Evolutionary conservation across 2,888 invertebrate genomes (phyloP).

Genomic region (Mycalesis mineus): DNA sequence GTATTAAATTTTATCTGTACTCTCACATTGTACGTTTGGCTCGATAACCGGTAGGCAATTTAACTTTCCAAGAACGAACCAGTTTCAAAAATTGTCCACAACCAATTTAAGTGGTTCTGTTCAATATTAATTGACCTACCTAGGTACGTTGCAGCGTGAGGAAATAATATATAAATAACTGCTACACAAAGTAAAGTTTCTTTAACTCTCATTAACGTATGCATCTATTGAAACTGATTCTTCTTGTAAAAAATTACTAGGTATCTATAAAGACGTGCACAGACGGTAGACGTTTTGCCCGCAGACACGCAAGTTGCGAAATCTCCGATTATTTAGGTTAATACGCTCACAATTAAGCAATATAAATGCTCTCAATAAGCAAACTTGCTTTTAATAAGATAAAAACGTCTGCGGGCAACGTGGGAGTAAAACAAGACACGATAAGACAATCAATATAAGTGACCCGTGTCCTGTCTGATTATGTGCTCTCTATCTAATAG

Average conservation of each 20-base stretch:
- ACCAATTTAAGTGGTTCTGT: slow-evolving; percentile 1
- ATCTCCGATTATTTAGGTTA: neutral
- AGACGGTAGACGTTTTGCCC: neutral
- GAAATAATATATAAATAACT: too few relatives aligned
- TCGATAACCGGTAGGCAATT: slow-evolving; percentile 22
- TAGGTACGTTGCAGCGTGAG: neutral
- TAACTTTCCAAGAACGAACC: slow-evolving; percentile 24
- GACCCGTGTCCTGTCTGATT: neutral
- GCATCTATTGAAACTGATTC: slow-evolving; percentile 6
- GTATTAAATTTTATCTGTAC: slow-evolving; percentile 4
- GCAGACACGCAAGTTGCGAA: neutral
- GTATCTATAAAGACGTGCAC: neutral
- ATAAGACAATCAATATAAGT: neutral
- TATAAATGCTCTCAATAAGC: neutral
- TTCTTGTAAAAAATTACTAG: neutral
- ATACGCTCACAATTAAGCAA: neutral
- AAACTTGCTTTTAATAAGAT: neutral
- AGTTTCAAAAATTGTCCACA: slow-evolving; percentile 21
- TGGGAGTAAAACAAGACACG: neutral
- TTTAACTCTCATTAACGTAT: neutral
- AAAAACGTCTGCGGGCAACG: neutral
- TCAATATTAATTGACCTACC: slow-evolving; percentile 5
- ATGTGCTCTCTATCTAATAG: slow-evolving; percentile 1
- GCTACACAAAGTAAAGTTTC: neutral
- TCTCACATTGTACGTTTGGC: slow-evolving; percentile 11